Evolutionary conservation across 2,113 vertebrate genomes (phyloP), one percentile per base, ranked within the genome.

Genomic region (Procavia capensis): DNA sequence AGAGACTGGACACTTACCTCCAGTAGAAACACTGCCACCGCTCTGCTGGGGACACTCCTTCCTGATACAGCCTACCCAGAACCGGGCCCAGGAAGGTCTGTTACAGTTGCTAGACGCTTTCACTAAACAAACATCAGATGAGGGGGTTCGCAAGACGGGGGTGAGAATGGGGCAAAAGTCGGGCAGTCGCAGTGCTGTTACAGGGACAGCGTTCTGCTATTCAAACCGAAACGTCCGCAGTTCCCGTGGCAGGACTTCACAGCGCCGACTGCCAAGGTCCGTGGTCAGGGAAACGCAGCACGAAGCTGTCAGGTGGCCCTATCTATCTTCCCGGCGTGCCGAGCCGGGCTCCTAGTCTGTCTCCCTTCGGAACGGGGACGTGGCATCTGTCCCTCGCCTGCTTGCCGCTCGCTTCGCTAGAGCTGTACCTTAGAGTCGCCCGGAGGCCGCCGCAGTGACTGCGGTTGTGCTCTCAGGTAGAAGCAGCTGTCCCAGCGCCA

Each of bases 1-100:
- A 98, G 98, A 99, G 99, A 98, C 99, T 99, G n/a, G 99, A 99
- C 83, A 98, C 98, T 85, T 99, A 99, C 97, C 99, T 99, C 90
- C n/a, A n/a, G n/a, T 99, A 99, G 98, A 98, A 95, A 89, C 92
- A 39, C 97, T 93, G n/a, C n/a, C n/a, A n/a, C n/a, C n/a, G n/a
- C n/a, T n/a, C n/a, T n/a, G n/a, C n/a, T n/a, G n/a, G n/a, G n/a
- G n/a, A n/a, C n/a, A n/a, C n/a, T n/a, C n/a, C n/a, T n/a, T n/a
- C n/a, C n/a, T n/a, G n/a, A n/a, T n/a, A n/a, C n/a, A n/a, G n/a
- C n/a, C n/a, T 95, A 94, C 96, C 97, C 98, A 98, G 97, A 97
- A 97, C 96, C 96, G 97, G 96, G 87, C 98, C 98, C 98, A 97
- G 98, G 97, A 97, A 96, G 97, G 97, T 98, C 98, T 97, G 96